Conservation (phyloP, 2,888 invertebrate species). For the Thymelicus sylvestris region DNA sequence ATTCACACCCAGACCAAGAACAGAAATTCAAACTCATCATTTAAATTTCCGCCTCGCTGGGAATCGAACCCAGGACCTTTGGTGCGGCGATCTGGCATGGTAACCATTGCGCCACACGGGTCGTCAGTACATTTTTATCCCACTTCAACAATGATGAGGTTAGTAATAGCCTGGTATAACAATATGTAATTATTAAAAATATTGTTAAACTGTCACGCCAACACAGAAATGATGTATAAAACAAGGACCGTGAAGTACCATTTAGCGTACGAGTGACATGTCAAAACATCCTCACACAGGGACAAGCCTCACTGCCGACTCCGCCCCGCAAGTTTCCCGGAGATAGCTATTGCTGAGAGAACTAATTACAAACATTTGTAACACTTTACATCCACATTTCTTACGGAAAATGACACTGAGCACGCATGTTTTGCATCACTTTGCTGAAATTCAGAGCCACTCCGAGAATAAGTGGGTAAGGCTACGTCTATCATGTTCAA, state of each 20-base stretch:
- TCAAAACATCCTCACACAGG: background rate
- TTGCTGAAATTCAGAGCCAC: background rate
- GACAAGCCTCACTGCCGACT: background rate
- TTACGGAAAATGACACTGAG: constrained; percentile 5
- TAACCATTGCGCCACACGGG: too few relatives aligned
- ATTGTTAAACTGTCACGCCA: too few relatives aligned
- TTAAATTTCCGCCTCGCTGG: too few relatives aligned
- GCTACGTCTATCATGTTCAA: background rate
- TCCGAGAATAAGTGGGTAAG: background rate
- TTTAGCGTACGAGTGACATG: background rate
- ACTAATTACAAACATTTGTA: constrained; percentile 16
- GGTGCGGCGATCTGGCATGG: too few relatives aligned
- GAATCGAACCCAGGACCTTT: too few relatives aligned
- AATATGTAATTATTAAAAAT: too few relatives aligned
- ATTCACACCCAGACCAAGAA: too few relatives aligned
- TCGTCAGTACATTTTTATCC: too few relatives aligned
- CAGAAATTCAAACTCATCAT: too few relatives aligned
- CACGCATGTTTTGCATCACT: constrained; percentile 10
- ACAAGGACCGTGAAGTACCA: background rate
- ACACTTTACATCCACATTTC: constrained; percentile 14
- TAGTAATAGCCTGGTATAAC: too few relatives aligned
- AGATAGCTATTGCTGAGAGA: constrained; percentile 13
- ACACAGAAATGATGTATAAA: background rate
- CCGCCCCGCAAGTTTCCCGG: constrained; percentile 10
- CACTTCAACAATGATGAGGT: too few relatives aligned